Base-by-base conservation (phyloP, 2,113 vertebrate genomes). In the Gavialis gangeticus region DNA sequence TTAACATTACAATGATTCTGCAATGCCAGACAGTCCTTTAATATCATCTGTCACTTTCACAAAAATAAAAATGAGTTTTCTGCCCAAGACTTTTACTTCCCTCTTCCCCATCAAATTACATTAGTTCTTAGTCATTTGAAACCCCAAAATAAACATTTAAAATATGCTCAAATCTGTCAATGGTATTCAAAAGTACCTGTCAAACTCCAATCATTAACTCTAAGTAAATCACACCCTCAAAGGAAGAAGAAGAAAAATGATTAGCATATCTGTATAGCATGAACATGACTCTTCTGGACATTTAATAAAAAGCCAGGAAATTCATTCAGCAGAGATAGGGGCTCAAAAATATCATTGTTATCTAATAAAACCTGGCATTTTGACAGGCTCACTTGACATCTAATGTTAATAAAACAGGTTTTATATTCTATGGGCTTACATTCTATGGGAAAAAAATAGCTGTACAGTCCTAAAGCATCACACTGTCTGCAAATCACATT, bases 351-450 rank as follows among this genome's bases (percentile, higher is more conserved):
- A 94, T 87, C 75, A 75, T 91, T 86, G 24, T 82, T 96, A 82
- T 96, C 96, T 96, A 96, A 97, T 93, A 97, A 97, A 85, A 46
- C 34, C 46, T 89, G 81, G 82, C 81, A 96, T 96, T 97, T 97
- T 93, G 96, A 96, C 94, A 97, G 85, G 87, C 79, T 80, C 92
- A 82, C 66, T 80, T 94, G 92, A 96, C 91, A 97, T 93, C 95
- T 97, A 93, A 77, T 91, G 22, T 81, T 96, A 96, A 97, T 96
- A 97, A 97, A 97, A 97, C 90, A 76, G 76, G 92, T 81, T 95
- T 96, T 96, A 86, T 90, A 91, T 92, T 96, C 91, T 94, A 91
- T 6, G 22, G n/a, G 78, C n/a, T 85, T 81, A 90, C 2, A 37
- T 90, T 92, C 83, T 92, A 91, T 0, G 0, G 66, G 76, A 85